phyloP scores from a whole-genome alignment of 2,113 vertebrate species.

The Chauna torquata region DNA sequence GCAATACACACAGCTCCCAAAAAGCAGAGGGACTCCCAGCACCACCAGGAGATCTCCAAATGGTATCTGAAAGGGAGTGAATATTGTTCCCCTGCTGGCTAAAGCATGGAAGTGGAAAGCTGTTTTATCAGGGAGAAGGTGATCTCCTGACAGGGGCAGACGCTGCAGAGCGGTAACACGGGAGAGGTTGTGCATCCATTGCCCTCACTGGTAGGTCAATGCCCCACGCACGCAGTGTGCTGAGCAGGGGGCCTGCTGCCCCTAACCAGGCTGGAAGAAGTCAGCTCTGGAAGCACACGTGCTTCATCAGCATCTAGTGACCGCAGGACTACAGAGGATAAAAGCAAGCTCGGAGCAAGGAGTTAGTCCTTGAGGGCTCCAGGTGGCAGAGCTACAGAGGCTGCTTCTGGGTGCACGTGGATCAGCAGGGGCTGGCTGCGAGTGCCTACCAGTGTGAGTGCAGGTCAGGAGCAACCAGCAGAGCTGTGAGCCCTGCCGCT shows the following conservation, averaged over 20 bases:
- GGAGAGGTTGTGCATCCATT: background rate
- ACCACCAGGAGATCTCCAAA: background rate
- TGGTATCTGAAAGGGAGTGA: background rate
- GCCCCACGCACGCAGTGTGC: rapidly evolving
- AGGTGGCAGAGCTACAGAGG: background rate
- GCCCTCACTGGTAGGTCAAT: background rate
- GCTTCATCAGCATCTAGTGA: background rate
- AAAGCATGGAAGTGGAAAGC: background rate
- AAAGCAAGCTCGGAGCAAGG: background rate
- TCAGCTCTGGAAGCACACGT: rapidly evolving
- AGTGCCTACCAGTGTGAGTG: background rate
- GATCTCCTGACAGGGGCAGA: background rate
- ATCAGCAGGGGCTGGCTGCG: background rate
- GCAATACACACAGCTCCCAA: background rate
- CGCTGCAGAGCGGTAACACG: rapidly evolving
- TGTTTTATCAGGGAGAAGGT: background rate
- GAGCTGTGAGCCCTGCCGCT: background rate
- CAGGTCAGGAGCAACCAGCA: background rate
- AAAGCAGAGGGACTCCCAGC: background rate
- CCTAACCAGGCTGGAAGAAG: background rate
- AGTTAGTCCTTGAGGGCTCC: rapidly evolving
- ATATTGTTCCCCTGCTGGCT: background rate
- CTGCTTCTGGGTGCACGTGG: background rate
- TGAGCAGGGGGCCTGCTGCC: background rate
- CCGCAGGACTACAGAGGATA: background rate